Percentiles rank a stretch among this genome's conserved stretches.
Evolutionary conservation across 2,797 vertebrate genomes (phyloP).

Genomic region (Falco peregrinus): DNA sequence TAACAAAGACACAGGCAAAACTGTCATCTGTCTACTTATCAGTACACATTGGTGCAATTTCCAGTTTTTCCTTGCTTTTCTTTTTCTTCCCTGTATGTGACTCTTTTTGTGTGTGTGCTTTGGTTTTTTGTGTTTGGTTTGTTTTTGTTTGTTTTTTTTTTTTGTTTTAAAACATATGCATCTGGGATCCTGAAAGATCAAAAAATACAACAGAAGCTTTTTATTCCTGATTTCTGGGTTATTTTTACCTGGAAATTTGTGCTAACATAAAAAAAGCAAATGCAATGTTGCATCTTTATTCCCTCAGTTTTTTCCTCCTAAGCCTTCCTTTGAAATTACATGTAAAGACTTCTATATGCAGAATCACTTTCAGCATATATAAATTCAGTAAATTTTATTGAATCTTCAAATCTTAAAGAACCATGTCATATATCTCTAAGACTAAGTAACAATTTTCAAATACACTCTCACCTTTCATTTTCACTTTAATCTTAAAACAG

Average conservation of each 20-base stretch:
- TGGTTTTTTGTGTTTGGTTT: neutral
- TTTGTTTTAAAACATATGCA: too few species aligned
- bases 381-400: neutral
- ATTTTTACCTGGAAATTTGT: neutral
- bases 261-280: neutral
- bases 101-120: too few species aligned
- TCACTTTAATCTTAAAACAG: slow-evolving; percentile 19
- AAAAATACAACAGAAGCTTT: neutral
- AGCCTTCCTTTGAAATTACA: neutral
- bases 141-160: neutral
- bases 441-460: neutral
- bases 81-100: neutral
- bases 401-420: neutral
- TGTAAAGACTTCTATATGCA: neutral
- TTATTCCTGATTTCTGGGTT: neutral
- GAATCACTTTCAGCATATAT: neutral
- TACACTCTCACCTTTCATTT: neutral
- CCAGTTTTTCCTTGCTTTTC: neutral
- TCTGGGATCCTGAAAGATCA: neutral
- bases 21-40: neutral
- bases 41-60: neutral
- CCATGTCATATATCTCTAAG: neutral
- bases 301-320: neutral
- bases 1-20: neutral
- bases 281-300: neutral